Evolutionary conservation across 2,888 invertebrate species (phyloP).

Genomic region (Nymphalis c-album): DNA sequence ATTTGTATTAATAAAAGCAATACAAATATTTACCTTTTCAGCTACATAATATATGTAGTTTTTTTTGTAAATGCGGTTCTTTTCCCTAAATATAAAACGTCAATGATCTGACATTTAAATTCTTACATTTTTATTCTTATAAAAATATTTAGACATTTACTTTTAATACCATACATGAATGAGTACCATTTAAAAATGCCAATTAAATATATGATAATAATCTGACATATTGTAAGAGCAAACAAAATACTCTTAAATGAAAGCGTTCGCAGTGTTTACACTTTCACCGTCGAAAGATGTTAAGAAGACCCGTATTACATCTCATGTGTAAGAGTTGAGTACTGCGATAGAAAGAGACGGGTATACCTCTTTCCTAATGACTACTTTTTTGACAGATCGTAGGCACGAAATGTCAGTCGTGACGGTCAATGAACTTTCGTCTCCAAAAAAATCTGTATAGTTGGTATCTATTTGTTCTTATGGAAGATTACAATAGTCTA

Average conservation of each 20-base stretch:
- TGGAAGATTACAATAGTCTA: not conserved
- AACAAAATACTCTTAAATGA: constrained; percentile 50
- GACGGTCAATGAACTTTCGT: constrained; percentile 30
- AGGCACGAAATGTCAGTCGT: constrained; percentile 47
- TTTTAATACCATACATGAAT: constrained; percentile 11
- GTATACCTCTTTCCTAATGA: constrained; percentile 2
- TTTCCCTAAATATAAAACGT: no score
- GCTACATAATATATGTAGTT: no score
- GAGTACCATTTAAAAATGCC: constrained; percentile 30
- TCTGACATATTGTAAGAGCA: constrained; percentile 44
- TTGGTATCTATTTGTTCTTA: no score
- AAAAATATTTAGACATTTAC: not conserved
- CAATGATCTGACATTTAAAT: not conserved
- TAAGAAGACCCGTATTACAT: constrained; percentile 51
- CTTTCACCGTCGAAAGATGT: constrained; percentile 61
- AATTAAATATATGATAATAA: constrained; percentile 38
- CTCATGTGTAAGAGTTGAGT: constrained; percentile 10
- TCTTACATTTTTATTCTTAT: not conserved
- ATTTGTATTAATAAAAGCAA: no score
- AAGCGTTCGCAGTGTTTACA: constrained; percentile 62
- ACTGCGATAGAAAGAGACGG: constrained; percentile 19
- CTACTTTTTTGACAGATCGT: constrained; percentile 40
- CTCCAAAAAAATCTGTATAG: no score
- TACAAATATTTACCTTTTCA: no score
- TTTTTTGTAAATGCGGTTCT: no score